These are phyloP conservation scores for Phalacrocorax aristotelis DNA, from an alignment of 2,113 vertebrate genomes.

Conservation along the genomic window DNA sequence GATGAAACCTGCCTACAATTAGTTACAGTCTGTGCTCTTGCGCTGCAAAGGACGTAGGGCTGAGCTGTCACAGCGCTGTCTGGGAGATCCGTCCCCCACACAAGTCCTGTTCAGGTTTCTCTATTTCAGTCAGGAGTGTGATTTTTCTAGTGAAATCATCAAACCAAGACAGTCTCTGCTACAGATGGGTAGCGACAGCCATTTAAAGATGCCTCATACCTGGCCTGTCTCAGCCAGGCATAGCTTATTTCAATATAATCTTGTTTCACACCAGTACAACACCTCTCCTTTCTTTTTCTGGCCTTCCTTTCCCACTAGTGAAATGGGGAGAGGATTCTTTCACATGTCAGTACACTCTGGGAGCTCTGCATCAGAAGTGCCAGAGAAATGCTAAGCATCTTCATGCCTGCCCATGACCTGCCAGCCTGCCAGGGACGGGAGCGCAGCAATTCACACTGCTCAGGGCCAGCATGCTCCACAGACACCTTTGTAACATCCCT, in stretches of 20 bases:
- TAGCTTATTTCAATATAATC: background rate
- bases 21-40: slow-evolving; percentile 18
- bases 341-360: background rate
- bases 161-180: background rate
- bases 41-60: slow-evolving; percentile 29
- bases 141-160: slow-evolving; percentile 53
- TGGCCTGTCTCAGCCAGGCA: background rate
- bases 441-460: background rate
- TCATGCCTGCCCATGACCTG: background rate
- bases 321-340: background rate
- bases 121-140: slow-evolving; percentile 45
- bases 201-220: background rate
- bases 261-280: background rate
- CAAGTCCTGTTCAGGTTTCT: background rate
- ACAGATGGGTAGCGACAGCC: background rate
- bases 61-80: slow-evolving; percentile 39
- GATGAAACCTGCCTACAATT: slow-evolving; percentile 41
- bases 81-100: slow-evolving; percentile 35
- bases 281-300: background rate
- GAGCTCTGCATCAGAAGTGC: background rate
- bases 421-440: background rate
- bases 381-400: background rate
- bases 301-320: background rate
- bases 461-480: background rate
- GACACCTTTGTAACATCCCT: background rate